Evolutionary conservation across 1,140 invertebrate genomes (phyloP), one percentile per base, ranked within the genome.

Genomic region (Pogonomyrmex barbatus): DNA sequence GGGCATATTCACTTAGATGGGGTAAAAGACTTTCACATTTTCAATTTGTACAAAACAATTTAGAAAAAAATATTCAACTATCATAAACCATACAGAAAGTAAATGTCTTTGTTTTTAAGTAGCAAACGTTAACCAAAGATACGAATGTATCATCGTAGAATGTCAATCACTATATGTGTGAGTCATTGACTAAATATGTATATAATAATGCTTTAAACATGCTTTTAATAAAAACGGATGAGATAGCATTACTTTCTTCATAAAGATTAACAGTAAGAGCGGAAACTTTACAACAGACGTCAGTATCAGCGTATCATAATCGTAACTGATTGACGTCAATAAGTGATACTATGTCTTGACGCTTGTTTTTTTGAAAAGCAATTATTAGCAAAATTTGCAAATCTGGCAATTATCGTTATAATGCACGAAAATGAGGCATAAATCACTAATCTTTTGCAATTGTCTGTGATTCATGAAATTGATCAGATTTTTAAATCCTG

Each of bases 181-280:
- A 68, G 45, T 68, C 12, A 68, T 33, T 50, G 42, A 50, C 42
- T 50, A 68, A 68, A 68, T 68, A 47, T 68, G 65, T 68, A 68
- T 0, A 47, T 45, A 42, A n/a, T 42, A 67, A 67, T 67, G 39
- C 42, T 67, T 67, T 67, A 45, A 67, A 4, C n/a, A 5, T 24
- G 10, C 24, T 24, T 24, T 17, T 17, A 14, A 60, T 42, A 36
- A 76, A 42, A 33, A 1, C 50, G 1, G 8, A 50, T 50, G 39
- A 42, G 24, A 45, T 42, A 30, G 8, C 47, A 60, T 24, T 75
- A 24, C 58, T 42, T 39, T 76, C 4, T 1, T 47, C 9, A 33
- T 47, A 36, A 60, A 17, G 9, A 54, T 4, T 9, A 62, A 36
- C 14, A 71, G 6, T 33, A 6, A 36, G 60, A 60, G 6, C 8